Base-by-base conservation (phyloP, 2,113 vertebrate species). In the Pygoscelis antarcticus region DNA sequence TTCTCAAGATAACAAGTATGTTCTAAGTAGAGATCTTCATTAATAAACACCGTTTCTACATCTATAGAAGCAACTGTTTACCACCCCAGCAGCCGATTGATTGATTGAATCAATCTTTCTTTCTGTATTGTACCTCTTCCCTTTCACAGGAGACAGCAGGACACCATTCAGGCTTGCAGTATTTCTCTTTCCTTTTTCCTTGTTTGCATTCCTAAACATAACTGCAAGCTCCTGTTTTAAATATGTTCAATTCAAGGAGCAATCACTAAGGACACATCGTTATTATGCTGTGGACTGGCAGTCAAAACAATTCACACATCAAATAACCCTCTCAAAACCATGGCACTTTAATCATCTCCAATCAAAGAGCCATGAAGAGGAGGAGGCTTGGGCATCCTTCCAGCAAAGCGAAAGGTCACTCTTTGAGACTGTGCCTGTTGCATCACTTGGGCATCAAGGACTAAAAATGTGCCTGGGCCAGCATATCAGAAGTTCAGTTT, bases 11-110 rank as follows among this genome's bases (percentile, higher is more conserved):
- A 79, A 58, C 46, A 55, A 72, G 8, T 57, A 54, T 23, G 47
- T 64, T 91, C 51, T 55, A 70, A 90, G 55, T 46, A 62, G 58
- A 75, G 6, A 32, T 58, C 10, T 1, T 44, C 36, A 62, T 17
- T 42, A 85, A 74, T 66, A 91, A 89, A 76, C 20, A 36, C 19
- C 0, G 2, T 38, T 94, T 69, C 22, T 79, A 34, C 49, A 64
- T 36, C 29, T 52, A 11, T 16, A 77, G 44, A 83, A 76, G 22
- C 6, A 76, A 66, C 7, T 62, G 8, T 65, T 80, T 72, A 47
- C 0, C 1, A 21, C 11, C 27, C 20, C 8, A 6, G 13, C 20
- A 83, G 44, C 16, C 64, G 38, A 12, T 0, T 44, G 51, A n/a
- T 14, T 58, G 68, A 89, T 9, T 51, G 20, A 83, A 65, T 77